Base-by-base conservation (phyloP, 2,888 invertebrate species). In the Muscina levida region DNA sequence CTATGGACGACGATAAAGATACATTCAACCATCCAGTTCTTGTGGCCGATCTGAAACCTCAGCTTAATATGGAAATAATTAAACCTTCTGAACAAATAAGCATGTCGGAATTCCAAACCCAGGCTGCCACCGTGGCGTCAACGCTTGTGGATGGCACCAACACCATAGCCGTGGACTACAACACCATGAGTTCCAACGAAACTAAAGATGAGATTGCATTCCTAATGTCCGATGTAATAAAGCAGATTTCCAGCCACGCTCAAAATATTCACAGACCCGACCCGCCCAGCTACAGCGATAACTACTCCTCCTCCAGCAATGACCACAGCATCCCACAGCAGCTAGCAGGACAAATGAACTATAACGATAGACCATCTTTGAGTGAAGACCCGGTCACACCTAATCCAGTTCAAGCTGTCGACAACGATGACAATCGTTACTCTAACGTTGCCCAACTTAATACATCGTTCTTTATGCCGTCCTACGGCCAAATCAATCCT, bases 61-160 rank as follows among this genome's bases (percentile, higher is more conserved):
- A 86, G 44, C 83, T 88, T 0, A 88, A 88, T 72, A 37, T 87
- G 77, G 85, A 86, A 57, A 82, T 87, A 48, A 76, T 87, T 0
- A 84, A 83, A 37, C 86, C 88, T 2, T 86, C 86, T 2, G 86
- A 87, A 65, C 86, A 86, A 72, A 87, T 89, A 56, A 87, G 84
- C 0, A 90, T 91, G 91, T 84, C 85, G 19, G 87, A 90, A 66
- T 91, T 89, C 82, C 87, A 89, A 75, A 87, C 87, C 1, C 89
- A 90, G 78, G 90, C 90, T 17, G 91, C 91, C 1, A 91, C 91
- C 0, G 87, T 90, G 0, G 91, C 91, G 10, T 91, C 91, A 15
- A 88, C 87, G 0, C 77, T 91, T 6, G 89, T 89, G 13, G 89
- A 89, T 67, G 88, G 87, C 74, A 85, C 84, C 22, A 85, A 85